These are phyloP conservation scores for Bombyx mori DNA, from an alignment of 1,140 invertebrate genomes.

Conservation along the genomic window ASM3026992v2 NC_085116.1:17727001-17727500, in stretches of 20 bases:
- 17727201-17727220: not conserved
- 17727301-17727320: slow-evolving; percentile 23
- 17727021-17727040: too few relatives aligned
- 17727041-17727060: too few relatives aligned
- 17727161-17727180: not conserved
- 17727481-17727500: slow-evolving; percentile 28
- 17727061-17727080: too few relatives aligned
- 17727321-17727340: slow-evolving; percentile 22
- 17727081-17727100: too few relatives aligned
- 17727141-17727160: slow-evolving; percentile 11
- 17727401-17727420: not conserved
- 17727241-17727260: too few relatives aligned
- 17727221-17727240: too few relatives aligned
- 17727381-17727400: too few relatives aligned
- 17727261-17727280: too few relatives aligned
- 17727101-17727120: too few relatives aligned
- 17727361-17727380: not conserved
- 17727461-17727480: slow-evolving; percentile 2
- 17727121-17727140: not conserved
- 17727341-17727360: not conserved
- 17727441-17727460: not conserved
- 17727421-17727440: not conserved
- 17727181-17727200: not conserved
- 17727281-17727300: slow-evolving; percentile 4
- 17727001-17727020: too few relatives aligned